Conservation (phyloP, 2,113 vertebrate genomes). For the Gobio gobio region DNA sequence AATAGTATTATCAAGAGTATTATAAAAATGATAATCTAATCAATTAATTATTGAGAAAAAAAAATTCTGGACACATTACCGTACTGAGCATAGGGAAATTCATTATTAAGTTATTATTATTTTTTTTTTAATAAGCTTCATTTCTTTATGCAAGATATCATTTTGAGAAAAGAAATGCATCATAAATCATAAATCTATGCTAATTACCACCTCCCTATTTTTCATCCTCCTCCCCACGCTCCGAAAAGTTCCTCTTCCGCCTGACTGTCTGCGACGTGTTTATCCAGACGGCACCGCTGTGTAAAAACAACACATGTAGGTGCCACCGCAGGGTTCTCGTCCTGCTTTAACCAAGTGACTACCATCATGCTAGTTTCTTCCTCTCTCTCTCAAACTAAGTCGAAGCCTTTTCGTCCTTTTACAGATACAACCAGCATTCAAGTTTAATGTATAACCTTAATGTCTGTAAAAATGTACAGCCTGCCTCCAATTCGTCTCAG, state of each 20-base stretch:
- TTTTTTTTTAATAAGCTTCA: neutral
- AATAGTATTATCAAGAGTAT: no score
- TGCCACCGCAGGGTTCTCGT: constrained; percentile 16
- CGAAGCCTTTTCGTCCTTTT: neutral
- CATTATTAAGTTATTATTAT: no score
- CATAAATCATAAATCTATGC: neutral
- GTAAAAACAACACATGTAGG: constrained; percentile 34
- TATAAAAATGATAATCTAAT: neutral
- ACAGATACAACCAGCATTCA: neutral
- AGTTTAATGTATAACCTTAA: neutral
- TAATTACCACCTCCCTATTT: constrained; percentile 32
- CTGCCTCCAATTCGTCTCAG: neutral
- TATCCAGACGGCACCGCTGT: constrained; percentile 18
- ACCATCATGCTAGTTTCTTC: neutral
- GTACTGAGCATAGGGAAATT: neutral
- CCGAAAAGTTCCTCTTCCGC: neutral
- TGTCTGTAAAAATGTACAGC: neutral
- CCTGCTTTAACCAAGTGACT: neutral
- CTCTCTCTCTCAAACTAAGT: neutral
- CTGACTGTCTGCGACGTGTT: constrained; percentile 16
- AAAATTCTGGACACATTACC: neutral
- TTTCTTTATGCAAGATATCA: neutral
- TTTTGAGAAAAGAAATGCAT: neutral
- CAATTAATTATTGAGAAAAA: neutral
- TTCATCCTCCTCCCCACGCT: neutral